These are phyloP conservation scores for Bagarius yarrelli DNA, from an alignment of 2,113 vertebrate genomes.

Conservation along the genomic window DNA sequence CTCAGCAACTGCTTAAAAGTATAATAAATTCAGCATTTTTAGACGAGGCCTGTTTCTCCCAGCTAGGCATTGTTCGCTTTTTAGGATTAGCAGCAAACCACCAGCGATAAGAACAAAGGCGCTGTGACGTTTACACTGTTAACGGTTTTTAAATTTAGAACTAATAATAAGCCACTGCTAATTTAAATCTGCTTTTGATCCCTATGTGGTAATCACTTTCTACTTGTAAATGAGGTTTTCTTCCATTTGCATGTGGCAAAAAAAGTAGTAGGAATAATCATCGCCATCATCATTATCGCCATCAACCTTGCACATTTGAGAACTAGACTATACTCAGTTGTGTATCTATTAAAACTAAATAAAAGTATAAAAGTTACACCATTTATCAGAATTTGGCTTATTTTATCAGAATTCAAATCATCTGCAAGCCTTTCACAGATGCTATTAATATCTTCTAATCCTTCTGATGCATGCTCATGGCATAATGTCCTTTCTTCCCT, in stretches of 20 bases:
- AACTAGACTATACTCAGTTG: constrained; percentile 10
- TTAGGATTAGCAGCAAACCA: constrained; percentile 75
- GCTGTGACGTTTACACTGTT: constrained; percentile 67
- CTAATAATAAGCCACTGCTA: constrained; percentile 72
- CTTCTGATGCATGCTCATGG: constrained; percentile 47
- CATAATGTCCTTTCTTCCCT: constrained; percentile 41
- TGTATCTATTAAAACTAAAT: background rate
- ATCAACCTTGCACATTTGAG: constrained; percentile 13
- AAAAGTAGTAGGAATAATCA: constrained; percentile 50
- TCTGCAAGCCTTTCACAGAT: constrained; percentile 1
- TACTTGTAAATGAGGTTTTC: constrained; percentile 62
- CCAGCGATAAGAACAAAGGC: constrained; percentile 71
- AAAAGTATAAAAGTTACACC: background rate
- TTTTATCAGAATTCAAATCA: background rate
- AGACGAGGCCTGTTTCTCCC: constrained; percentile 68
- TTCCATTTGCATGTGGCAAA: constrained; percentile 59
- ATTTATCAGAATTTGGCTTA: background rate
- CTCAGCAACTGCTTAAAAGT: constrained; percentile 68
- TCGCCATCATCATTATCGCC: constrained; percentile 13
- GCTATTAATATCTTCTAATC: constrained; percentile 25
- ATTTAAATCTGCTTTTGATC: constrained; percentile 74
- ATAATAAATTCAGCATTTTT: constrained; percentile 75
- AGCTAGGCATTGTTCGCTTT: constrained; percentile 71
- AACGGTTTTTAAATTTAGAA: constrained; percentile 68
- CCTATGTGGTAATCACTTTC: constrained; percentile 62